Base-by-base conservation (phyloP, 2,113 vertebrate genomes). In the Pleuronectes platessa region DNA sequence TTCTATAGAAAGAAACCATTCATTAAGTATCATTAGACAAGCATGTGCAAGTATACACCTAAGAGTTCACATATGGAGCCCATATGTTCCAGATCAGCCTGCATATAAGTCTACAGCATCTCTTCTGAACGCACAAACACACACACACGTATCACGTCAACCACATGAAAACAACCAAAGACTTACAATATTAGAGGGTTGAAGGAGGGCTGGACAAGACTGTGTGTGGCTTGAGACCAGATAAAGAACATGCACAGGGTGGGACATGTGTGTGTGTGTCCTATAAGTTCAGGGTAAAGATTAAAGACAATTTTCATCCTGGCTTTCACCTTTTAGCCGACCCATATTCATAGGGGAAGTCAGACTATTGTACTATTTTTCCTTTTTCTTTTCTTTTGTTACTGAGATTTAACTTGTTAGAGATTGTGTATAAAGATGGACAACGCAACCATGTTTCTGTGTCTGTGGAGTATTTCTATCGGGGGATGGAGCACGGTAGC, bases 91-190 rank as follows among this genome's bases (percentile, higher is more conserved):
- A 76, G 70, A 71, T 42, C 37, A 66, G 14, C 49, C 15, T 17
- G 4, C 24, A 55, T 15, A 58, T 26, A 31, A 40, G 18, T 9
- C 10, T 26, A 17, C 56, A 69, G 26, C 11, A 40, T 17, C 73
- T 60, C 4, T 58, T 64, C 37, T 21, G 71, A 71, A 58, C 55
- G 18, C 13, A 67, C 18, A 53, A 23, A 17, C 26, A 24, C 54
- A 53, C 54, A 20, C 54, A 54, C 55, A n/a, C 4, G 13, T 0
- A 18, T 10, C 59, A 23, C 47, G n/a, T 2, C 20, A 53, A 70
- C 74, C 87, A 85, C 84, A 83, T 83, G 66, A 79, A 78, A 65
- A 79, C 68, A 64, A 20, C 56, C 58, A 17, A 47, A 15, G 76
- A 61, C 7, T 54, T 64, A 68, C 64, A 5, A 71, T 73, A 67